Percentiles rank a stretch among this genome's conserved stretches.
phyloP scores from a whole-genome alignment of 2,888 invertebrate species.

The Scrobipalpa costella region DNA sequence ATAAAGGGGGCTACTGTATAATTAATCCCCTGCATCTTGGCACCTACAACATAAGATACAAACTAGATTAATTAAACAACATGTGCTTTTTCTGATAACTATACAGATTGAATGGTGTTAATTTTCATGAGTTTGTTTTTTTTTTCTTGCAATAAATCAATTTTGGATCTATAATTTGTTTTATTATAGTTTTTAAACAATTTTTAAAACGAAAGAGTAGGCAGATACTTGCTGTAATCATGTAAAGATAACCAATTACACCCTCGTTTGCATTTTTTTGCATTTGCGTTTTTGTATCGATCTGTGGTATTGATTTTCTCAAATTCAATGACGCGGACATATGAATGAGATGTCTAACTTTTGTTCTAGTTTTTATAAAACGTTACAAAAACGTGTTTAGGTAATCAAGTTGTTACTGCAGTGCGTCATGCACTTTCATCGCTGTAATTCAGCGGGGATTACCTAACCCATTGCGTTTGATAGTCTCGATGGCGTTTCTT shows the following conservation, averaged over 20 bases:
- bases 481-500: background rate
- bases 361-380: background rate
- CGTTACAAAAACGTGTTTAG: too few relatives aligned
- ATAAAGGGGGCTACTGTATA: background rate
- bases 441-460: background rate
- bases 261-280: too few relatives aligned
- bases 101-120: conserved; percentile 14
- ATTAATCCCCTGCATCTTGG: background rate
- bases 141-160: conserved; percentile 8
- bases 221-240: too few relatives aligned
- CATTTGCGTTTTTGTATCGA: background rate
- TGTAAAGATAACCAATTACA: too few relatives aligned
- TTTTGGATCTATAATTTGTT: background rate
- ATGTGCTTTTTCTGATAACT: background rate
- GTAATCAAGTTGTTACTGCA: background rate
- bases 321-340: too few relatives aligned
- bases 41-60: background rate
- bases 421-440: background rate
- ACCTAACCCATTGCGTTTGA: background rate
- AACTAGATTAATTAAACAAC: background rate
- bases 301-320: too few relatives aligned
- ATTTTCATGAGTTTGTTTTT: conserved; percentile 9
- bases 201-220: background rate
- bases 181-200: background rate
- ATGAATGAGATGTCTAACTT: background rate